These are phyloP conservation scores for Zophobas morio DNA, from an alignment of 1,140 invertebrate species.

Conservation along the genomic window DNA sequence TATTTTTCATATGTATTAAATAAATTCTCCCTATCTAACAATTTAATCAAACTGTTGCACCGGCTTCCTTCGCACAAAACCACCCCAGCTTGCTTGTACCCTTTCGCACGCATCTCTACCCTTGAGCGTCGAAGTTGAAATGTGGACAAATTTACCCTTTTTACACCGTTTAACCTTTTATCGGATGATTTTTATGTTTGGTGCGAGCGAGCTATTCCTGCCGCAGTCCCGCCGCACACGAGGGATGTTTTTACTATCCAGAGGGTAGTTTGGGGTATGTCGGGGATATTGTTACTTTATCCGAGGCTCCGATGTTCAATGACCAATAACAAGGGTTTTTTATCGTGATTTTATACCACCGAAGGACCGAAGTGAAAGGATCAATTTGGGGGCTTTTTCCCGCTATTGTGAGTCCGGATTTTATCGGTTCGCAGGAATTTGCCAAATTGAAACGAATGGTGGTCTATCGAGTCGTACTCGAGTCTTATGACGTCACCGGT, in stretches of 20 bases:
- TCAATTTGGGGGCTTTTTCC: conserved; percentile 50
- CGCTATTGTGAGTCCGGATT: conserved; percentile 8
- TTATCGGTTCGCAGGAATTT: not conserved
- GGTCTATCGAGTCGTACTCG: not conserved
- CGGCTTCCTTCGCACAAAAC: no score
- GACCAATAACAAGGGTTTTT: conserved; percentile 56
- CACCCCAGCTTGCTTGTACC: no score
- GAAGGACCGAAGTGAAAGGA: conserved; percentile 52
- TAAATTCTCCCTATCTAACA: no score
- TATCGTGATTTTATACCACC: conserved; percentile 55
- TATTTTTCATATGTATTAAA: no score
- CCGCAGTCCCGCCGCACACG: conserved; percentile 5
- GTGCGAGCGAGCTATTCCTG: conserved; percentile 33
- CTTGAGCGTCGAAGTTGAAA: conserved; percentile 37
- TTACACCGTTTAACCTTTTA: conserved; percentile 59
- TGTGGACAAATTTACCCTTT: conserved; percentile 54
- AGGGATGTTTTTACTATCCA: conserved; percentile 50
- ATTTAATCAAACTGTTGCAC: no score
- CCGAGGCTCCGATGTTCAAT: conserved; percentile 54
- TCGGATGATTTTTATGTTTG: conserved; percentile 56
- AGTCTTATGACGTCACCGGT: not conserved
- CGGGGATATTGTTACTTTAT: conserved; percentile 54
- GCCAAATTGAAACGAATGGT: not conserved
- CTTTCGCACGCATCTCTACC: conserved; percentile 1
- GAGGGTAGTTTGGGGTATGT: conserved; percentile 52